A percentile compares a stretch with the other conserved stretches of the same genome.
These are phyloP conservation scores for Hyla sarda DNA, from an alignment of 2,113 vertebrate genomes.

Conservation along the genomic window DNA sequence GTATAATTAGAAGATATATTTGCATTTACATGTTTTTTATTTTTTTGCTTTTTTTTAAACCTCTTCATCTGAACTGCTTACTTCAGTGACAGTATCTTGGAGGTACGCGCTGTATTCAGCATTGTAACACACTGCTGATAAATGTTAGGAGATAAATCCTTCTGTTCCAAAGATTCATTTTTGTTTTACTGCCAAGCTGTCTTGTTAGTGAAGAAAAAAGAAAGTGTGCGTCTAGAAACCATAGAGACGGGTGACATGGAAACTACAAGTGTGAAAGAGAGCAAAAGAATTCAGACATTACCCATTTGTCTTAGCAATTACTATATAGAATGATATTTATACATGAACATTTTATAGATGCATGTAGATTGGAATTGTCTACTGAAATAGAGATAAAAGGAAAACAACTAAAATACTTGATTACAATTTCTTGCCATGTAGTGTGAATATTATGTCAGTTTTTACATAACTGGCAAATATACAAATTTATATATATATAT, in stretches of 20 bases:
- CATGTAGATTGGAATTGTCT: neutral
- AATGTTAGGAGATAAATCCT: conserved; percentile 63
- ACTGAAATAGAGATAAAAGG: neutral
- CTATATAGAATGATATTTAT: conserved; percentile 5
- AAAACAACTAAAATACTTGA: neutral
- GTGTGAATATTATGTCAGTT: no score
- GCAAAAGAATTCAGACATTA: conserved; percentile 42
- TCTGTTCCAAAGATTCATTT: conserved; percentile 58
- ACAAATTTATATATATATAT: no score
- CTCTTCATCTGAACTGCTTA: conserved; percentile 40
- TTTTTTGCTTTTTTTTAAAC: conserved; percentile 14
- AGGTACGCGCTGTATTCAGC: conserved; percentile 64
- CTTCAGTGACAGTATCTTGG: conserved; percentile 53
- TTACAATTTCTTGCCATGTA: neutral
- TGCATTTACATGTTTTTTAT: conserved; percentile 24
- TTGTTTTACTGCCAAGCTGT: conserved; percentile 64
- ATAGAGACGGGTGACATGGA: conserved; percentile 60
- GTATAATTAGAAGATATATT: neutral
- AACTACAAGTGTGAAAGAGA: conserved; percentile 62
- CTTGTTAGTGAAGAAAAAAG: conserved; percentile 58
- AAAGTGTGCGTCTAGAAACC: conserved; percentile 56
- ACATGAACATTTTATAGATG: neutral
- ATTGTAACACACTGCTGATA: conserved; percentile 63
- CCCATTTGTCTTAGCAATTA: conserved; percentile 39
- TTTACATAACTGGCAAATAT: neutral